phyloP scores from a whole-genome alignment of 2,113 vertebrate species.

The Scophthalmus maximus region DNA sequence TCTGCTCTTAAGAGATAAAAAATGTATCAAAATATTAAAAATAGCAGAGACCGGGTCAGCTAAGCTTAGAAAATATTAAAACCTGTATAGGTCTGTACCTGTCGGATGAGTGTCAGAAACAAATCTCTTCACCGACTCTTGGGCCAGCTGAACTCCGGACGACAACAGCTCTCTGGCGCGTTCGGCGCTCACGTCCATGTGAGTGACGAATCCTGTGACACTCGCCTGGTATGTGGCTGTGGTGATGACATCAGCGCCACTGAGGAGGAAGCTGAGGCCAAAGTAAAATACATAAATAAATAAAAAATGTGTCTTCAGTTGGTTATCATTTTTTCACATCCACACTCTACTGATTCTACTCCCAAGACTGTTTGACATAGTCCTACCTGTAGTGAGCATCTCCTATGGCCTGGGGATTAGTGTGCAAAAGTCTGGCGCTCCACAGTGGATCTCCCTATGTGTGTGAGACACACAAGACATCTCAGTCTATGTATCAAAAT shows the following conservation, averaged over 20 bases:
- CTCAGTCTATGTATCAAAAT: background rate
- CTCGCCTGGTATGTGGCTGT: slow-evolving; percentile 87
- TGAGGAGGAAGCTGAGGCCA: slow-evolving; percentile 78
- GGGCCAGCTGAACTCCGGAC: slow-evolving; percentile 82
- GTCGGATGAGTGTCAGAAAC: slow-evolving; percentile 27
- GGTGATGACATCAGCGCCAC: slow-evolving; percentile 83
- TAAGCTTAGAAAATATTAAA: background rate
- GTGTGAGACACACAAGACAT: slow-evolving; percentile 20
- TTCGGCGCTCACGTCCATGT: slow-evolving; percentile 77
- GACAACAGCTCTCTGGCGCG: slow-evolving; percentile 76
- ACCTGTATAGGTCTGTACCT: slow-evolving; percentile 60
- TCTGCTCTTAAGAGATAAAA: slow-evolving; percentile 59
- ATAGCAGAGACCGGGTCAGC: background rate
- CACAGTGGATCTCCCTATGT: slow-evolving; percentile 85
- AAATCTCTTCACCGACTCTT: slow-evolving; percentile 72
- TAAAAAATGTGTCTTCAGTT: background rate
- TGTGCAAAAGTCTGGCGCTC: slow-evolving; percentile 84
- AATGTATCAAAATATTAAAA: background rate
- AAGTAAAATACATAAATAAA: background rate
- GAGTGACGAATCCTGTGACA: slow-evolving; percentile 79
- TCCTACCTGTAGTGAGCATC: slow-evolving; percentile 82
- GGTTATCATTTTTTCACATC: background rate
- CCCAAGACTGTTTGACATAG: background rate
- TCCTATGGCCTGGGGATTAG: slow-evolving; percentile 82
- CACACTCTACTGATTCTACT: background rate